phyloP scores from a whole-genome alignment of 2,888 invertebrate species.

The Campopleginae sp. region DNA sequence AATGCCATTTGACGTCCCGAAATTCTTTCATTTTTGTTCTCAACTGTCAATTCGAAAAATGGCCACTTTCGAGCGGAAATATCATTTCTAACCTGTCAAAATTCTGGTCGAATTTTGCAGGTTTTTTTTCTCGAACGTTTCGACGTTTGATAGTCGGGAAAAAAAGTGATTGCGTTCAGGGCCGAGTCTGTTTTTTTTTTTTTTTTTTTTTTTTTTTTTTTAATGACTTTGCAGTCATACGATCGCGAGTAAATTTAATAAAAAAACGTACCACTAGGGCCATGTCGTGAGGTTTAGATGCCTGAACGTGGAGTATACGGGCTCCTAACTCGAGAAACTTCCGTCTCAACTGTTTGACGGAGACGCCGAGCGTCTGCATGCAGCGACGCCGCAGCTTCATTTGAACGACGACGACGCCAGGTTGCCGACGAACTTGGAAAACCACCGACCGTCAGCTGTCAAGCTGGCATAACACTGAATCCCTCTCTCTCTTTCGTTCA shows the following conservation, averaged over 20 bases:
- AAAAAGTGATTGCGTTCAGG: not conserved
- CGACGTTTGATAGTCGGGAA: not conserved
- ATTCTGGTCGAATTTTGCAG: not conserved
- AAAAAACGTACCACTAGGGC: conserved; percentile 81
- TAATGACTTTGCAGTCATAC: not conserved
- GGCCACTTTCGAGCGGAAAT: not conserved
- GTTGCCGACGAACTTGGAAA: conserved; percentile 76
- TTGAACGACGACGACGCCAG: conserved; percentile 82
- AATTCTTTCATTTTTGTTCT: not conserved
- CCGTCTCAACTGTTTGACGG: conserved; percentile 82
- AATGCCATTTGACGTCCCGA: not conserved
- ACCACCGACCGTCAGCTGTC: conserved; percentile 76
- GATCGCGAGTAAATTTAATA: conserved; percentile 1
- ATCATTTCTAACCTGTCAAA: not conserved
- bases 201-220: not conserved
- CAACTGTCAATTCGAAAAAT: not conserved
- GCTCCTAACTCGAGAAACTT: conserved; percentile 82
- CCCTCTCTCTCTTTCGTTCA: conserved; percentile 25
- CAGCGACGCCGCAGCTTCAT: conserved; percentile 84
- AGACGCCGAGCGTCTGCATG: conserved; percentile 84
- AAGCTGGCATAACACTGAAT: conserved; percentile 73
- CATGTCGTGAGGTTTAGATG: conserved; percentile 82
- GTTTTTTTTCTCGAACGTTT: not conserved
- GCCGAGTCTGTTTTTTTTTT: not conserved
- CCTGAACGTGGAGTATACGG: conserved; percentile 82